These are phyloP conservation scores for Xenus cinereus DNA, from an alignment of 2,113 vertebrate genomes.

Conservation along the genomic window DNA sequence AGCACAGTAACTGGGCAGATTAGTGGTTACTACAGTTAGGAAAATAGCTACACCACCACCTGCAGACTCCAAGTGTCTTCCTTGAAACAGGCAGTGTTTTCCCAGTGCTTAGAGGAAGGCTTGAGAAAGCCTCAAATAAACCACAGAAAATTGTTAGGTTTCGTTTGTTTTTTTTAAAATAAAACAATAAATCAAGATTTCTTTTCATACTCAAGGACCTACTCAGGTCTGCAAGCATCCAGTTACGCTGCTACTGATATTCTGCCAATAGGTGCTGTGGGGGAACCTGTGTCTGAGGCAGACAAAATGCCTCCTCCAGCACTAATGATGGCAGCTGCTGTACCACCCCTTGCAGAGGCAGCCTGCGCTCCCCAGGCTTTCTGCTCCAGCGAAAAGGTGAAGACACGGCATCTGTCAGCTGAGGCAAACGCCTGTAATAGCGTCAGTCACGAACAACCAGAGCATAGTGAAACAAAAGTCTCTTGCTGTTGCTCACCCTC, in stretches of 20 bases:
- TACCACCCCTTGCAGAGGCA: neutral
- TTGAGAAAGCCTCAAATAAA: neutral
- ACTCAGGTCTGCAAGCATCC: neutral
- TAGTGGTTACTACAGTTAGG: neutral
- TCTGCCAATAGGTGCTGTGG: neutral
- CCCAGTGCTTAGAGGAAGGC: neutral
- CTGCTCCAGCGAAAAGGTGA: neutral
- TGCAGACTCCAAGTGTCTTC: neutral
- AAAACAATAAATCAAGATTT: neutral
- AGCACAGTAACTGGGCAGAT: neutral
- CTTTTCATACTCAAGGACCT: neutral
- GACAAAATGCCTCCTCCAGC: neutral
- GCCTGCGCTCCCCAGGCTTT: neutral
- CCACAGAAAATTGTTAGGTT: accelerated
- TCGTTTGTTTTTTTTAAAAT: neutral
- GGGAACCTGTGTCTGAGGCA: neutral
- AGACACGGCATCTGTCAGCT: neutral
- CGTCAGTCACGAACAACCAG: neutral
- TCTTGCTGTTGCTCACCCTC: neutral
- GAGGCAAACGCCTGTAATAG: neutral
- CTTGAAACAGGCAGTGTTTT: neutral
- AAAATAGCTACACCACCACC: neutral
- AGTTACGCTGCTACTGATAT: neutral
- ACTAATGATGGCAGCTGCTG: neutral
- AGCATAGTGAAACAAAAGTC: neutral